Percentiles rank a stretch among this genome's conserved stretches.
Conservation (phyloP, 2,797 vertebrate species). For the Tenualosa ilisha region DNA sequence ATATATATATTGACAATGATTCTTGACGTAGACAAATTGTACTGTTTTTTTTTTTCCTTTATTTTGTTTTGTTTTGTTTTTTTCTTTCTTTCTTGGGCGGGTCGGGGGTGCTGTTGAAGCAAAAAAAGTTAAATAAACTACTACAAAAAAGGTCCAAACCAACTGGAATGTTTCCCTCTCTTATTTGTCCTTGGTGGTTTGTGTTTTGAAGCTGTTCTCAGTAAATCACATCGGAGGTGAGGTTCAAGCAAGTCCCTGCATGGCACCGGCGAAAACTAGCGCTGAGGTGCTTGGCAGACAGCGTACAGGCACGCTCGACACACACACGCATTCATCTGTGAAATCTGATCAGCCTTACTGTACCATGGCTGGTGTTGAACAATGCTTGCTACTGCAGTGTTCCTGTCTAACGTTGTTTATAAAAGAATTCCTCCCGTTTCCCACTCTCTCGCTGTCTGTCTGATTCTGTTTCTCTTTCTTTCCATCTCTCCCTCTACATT, state of each 20-base stretch:
- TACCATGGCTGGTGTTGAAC: neutral
- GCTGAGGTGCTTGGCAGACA: neutral
- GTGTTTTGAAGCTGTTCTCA: neutral
- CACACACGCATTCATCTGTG: neutral
- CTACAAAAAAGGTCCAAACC: conserved; percentile 51
- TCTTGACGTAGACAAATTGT: neutral
- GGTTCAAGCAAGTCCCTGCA: neutral
- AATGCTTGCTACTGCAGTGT: neutral
- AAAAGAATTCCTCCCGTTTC: neutral
- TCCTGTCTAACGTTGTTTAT: neutral
- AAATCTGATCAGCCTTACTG: conserved; percentile 2
- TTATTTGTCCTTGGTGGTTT: conserved; percentile 52
- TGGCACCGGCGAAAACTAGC: neutral
- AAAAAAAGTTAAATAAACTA: conserved; percentile 39
- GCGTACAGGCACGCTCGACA: neutral
- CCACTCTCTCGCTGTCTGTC: neutral
- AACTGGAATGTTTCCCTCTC: conserved; percentile 42
- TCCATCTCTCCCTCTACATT: neutral
- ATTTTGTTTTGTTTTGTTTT: conserved; percentile 44
- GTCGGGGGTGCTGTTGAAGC: conserved; percentile 48
- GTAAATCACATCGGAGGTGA: neutral
- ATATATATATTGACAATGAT: neutral
- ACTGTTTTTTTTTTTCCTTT: conserved; percentile 45
- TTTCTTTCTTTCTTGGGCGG: conserved; percentile 43
- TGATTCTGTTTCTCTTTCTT: neutral